A percentile compares a stretch with the other conserved stretches of the same genome.
Conservation (phyloP, 2,888 invertebrate genomes). For the Dynastes tityus region DNA sequence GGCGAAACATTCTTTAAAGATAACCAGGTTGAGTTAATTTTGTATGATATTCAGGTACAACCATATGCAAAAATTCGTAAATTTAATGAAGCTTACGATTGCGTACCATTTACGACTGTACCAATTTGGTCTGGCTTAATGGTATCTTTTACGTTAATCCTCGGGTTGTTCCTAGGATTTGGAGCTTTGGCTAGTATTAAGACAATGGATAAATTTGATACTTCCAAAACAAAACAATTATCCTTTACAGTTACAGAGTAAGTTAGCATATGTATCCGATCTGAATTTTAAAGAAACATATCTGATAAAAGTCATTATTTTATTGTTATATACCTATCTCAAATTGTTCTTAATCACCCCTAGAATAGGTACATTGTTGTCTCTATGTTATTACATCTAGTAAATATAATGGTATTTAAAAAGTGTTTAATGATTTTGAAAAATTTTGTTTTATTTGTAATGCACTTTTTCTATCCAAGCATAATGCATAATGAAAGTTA, state of each 20-base stretch:
- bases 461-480: too few species aligned
- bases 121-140: constrained; percentile 85
- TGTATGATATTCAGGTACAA: constrained; percentile 70
- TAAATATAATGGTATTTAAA: too few species aligned
- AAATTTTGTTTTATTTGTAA: too few species aligned
- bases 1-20: constrained; percentile 65
- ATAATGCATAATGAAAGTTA: too few species aligned
- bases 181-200: constrained; percentile 82
- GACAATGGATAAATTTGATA: constrained; percentile 88
- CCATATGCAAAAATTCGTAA: constrained; percentile 65
- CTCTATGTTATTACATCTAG: too few species aligned
- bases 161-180: constrained; percentile 79
- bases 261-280: constrained; percentile 39
- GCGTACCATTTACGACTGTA: constrained; percentile 82
- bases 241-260: constrained; percentile 72
- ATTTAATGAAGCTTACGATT: constrained; percentile 79
- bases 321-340: neutral
- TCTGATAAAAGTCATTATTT: constrained; percentile 8
- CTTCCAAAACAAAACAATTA: constrained; percentile 85
- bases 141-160: constrained; percentile 75
- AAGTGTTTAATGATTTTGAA: too few species aligned
- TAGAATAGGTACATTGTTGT: too few species aligned
- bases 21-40: constrained; percentile 62
- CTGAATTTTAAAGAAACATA: constrained; percentile 46
- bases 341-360: neutral